Evolutionary conservation across 2,888 invertebrate genomes (phyloP).

Genomic region (Venustoraphidia nigricollis): DNA sequence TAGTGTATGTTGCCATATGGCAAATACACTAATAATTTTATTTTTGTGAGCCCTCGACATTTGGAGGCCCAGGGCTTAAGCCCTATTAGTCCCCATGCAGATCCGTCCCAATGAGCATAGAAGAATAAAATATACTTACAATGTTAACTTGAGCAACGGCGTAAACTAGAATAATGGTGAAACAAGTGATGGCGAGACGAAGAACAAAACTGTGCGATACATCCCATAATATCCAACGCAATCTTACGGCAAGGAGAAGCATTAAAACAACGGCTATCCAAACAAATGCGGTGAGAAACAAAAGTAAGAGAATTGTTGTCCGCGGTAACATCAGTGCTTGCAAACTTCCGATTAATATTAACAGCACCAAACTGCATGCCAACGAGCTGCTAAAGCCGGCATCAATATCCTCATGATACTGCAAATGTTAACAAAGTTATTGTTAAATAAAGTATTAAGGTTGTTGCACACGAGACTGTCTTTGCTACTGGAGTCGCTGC

Average conservation of each 20-base stretch:
- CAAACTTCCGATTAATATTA: conserved; percentile 60
- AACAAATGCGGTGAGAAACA: conserved; percentile 79
- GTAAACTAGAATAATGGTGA: conserved; percentile 74
- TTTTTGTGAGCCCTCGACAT: no score
- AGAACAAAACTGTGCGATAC: conserved; percentile 70
- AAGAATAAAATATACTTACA: conserved; percentile 39
- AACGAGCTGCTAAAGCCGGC: conserved; percentile 72
- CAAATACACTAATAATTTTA: no score
- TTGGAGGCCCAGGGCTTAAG: no score
- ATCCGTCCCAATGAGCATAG: no score
- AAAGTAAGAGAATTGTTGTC: conserved; percentile 65
- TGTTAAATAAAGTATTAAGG: no score
- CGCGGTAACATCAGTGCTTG: conserved; percentile 70
- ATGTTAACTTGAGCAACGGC: conserved; percentile 86
- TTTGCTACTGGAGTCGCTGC: no score
- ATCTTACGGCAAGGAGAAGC: conserved; percentile 64
- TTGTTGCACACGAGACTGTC: no score
- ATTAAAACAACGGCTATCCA: conserved; percentile 82
- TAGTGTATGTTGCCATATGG: no score
- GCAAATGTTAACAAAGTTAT: conserved; percentile 18
- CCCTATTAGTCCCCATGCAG: no score
- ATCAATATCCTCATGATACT: conserved; percentile 78
- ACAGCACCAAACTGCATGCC: conserved; percentile 58
- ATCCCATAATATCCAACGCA: conserved; percentile 75
- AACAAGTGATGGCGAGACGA: conserved; percentile 71